Conservation (phyloP, 2,113 vertebrate genomes). For the Callocephalon fimbriatum region DNA sequence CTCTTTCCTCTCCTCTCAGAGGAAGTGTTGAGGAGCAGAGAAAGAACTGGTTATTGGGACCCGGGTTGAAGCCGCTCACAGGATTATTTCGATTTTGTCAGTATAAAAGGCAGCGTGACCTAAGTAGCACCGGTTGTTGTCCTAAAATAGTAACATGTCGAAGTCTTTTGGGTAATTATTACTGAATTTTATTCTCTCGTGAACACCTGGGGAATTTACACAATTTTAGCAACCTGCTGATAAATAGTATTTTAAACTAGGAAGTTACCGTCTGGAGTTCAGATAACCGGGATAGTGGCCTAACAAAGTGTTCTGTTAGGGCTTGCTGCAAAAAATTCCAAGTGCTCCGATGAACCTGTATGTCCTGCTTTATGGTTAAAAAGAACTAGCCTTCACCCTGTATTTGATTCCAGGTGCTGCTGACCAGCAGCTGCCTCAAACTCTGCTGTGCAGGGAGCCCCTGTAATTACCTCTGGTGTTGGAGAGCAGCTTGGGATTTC, state of each 20-base stretch:
- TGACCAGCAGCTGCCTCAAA: background rate
- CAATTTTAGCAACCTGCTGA: background rate
- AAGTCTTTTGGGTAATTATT: background rate
- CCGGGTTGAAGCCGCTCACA: accelerated
- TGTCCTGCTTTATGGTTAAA: background rate
- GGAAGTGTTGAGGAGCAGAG: too few relatives aligned
- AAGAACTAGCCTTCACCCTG: background rate
- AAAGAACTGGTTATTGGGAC: accelerated
- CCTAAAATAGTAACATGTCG: background rate
- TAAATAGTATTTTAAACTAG: background rate
- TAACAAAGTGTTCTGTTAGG: background rate
- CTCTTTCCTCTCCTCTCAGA: too few relatives aligned
- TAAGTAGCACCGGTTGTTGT: background rate
- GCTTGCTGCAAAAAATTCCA: background rate
- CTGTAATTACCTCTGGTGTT: background rate
- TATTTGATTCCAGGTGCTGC: background rate
- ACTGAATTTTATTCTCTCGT: background rate
- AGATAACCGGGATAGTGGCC: background rate
- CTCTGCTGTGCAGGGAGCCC: background rate
- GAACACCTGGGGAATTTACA: background rate
- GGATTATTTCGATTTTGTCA: background rate
- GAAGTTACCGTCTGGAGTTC: background rate
- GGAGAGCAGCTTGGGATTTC: background rate
- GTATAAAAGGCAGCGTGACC: background rate
- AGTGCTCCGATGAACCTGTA: background rate